Evolutionary conservation across 1,140 invertebrate species (phyloP).

Genomic region (Diabrotica virgifera): DNA sequence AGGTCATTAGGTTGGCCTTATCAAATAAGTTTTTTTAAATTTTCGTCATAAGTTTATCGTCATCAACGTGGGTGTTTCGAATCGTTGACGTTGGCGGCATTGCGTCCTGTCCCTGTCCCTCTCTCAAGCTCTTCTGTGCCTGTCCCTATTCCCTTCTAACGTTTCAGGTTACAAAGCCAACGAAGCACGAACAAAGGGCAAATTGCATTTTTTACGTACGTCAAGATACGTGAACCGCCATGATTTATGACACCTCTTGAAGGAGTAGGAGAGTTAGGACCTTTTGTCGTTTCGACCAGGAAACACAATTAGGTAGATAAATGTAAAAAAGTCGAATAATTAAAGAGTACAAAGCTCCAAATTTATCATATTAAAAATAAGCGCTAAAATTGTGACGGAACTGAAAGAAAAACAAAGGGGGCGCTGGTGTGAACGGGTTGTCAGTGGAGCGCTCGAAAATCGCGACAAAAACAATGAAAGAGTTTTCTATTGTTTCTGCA

Average conservation of each 20-base stretch:
- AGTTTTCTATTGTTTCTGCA: slow-evolving; percentile 46
- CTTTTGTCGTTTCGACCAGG: slow-evolving; percentile 43
- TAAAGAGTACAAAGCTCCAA: slow-evolving; percentile 49
- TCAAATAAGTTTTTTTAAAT: too few species aligned
- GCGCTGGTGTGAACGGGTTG: slow-evolving; percentile 41
- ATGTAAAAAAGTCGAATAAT: slow-evolving; percentile 49
- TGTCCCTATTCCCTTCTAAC: not conserved
- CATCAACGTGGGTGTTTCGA: too few species aligned
- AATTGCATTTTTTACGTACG: slow-evolving; percentile 43
- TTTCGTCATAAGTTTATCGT: too few species aligned
- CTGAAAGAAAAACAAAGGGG: slow-evolving; percentile 48
- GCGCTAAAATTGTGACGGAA: slow-evolving; percentile 45
- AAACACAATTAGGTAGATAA: slow-evolving; percentile 51
- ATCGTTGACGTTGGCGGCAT: too few species aligned
- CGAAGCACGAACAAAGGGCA: slow-evolving; percentile 29
- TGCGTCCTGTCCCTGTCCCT: too few species aligned
- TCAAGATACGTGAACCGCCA: slow-evolving; percentile 39
- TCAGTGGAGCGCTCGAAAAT: slow-evolving; percentile 44
- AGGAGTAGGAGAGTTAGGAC: slow-evolving; percentile 23
- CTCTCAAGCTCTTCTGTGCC: too few species aligned
- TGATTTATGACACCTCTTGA: slow-evolving; percentile 47
- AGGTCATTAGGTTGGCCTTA: too few species aligned
- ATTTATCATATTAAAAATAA: slow-evolving; percentile 51
- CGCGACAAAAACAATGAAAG: slow-evolving; percentile 47
- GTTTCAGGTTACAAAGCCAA: slow-evolving; percentile 25